Evolutionary conservation across 2,113 vertebrate genomes (phyloP), one percentile per base, ranked within the genome.

Genomic region (Pelecanus crispus): DNA sequence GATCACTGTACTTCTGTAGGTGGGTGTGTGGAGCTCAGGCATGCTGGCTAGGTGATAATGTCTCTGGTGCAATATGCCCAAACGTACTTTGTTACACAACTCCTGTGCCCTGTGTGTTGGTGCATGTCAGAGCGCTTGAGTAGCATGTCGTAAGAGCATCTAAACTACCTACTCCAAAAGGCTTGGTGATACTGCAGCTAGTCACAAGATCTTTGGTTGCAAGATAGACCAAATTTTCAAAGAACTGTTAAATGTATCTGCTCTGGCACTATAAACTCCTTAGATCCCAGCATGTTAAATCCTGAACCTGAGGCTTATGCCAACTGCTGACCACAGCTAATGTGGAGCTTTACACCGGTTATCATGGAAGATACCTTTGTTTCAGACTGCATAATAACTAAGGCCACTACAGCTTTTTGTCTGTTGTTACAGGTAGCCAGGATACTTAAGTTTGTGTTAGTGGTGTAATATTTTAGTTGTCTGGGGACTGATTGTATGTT

Each of bases 141-240:
- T 10, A 40, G 42, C 1, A 17, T 68, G 68, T 7, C 0, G 2
- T 34, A 42, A 55, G 25, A 70, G 11, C 24, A 34, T 40, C 50
- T 56, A 3, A 56, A 14, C 6, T 25, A 13, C 21, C 47, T 75
- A 34, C 38, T 75, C 44, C 40, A 16, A 31, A 50, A 38, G 29
- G n/a, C 52, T 58, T 49, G 45, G 32, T 11, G 56, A 17, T 49
- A 17, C 40, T 84, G 73, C 68, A 66, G n/a, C 44, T 61, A 6
- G 19, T 84, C 55, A 36, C 50, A 79, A 70, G 61, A 34, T 50
- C 15, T 63, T 13, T 24, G 49, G n/a, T n/a, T n/a, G n/a, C n/a
- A n/a, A n/a, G 15, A 3, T 9, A 17, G 32, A 13, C 18, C 4
- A 3, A 0, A 0, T 17, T 28, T 38, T 83, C 40, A 16, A 62